Percentiles rank a stretch among this genome's conserved stretches.
Evolutionary conservation across 2,113 vertebrate species (phyloP).

Genomic region (Hemibagrus wyckioides): DNA sequence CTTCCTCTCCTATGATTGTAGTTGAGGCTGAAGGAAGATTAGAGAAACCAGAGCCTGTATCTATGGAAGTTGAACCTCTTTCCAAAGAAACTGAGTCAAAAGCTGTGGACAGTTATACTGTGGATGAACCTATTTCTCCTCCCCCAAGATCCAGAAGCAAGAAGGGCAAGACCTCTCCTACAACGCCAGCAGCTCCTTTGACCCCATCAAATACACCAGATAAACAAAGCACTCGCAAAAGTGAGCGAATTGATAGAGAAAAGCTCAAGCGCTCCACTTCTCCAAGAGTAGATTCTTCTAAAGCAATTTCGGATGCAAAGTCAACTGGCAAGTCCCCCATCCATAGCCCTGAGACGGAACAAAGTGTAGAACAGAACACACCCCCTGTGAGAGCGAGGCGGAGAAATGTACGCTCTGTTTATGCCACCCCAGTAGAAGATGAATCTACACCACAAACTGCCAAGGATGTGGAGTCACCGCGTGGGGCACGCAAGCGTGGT

Average conservation of each 20-base stretch:
- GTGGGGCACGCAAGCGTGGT: slow-evolving; percentile 83
- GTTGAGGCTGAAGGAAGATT: slow-evolving; percentile 67
- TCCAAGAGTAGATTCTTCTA: slow-evolving; percentile 85
- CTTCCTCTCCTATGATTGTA: slow-evolving; percentile 58
- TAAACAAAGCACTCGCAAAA: slow-evolving; percentile 91
- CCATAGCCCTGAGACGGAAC: slow-evolving; percentile 79
- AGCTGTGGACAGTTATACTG: slow-evolving; percentile 68
- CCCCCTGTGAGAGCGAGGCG: slow-evolving; percentile 83
- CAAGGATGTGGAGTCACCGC: slow-evolving; percentile 85
- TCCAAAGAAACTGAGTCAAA: slow-evolving; percentile 67
- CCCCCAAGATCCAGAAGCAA: slow-evolving; percentile 87
- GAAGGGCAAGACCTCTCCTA: slow-evolving; percentile 77
- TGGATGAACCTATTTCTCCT: slow-evolving; percentile 72
- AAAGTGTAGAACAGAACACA: slow-evolving; percentile 78
- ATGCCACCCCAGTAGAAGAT: slow-evolving; percentile 87
- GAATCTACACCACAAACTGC: slow-evolving; percentile 74
- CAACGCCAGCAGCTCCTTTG: slow-evolving; percentile 67
- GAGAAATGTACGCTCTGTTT: slow-evolving; percentile 91
- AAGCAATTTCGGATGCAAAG: slow-evolving; percentile 74
- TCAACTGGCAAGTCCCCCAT: slow-evolving; percentile 85
- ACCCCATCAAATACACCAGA: slow-evolving; percentile 67
- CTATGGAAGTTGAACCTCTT: slow-evolving; percentile 54
- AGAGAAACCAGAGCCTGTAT: slow-evolving; percentile 66
- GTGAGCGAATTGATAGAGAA: slow-evolving; percentile 93
- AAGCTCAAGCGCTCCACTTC: slow-evolving; percentile 89